Conservation (phyloP, 2,888 invertebrate species). For the Pseudococcus jackbeardsleyi region DNA sequence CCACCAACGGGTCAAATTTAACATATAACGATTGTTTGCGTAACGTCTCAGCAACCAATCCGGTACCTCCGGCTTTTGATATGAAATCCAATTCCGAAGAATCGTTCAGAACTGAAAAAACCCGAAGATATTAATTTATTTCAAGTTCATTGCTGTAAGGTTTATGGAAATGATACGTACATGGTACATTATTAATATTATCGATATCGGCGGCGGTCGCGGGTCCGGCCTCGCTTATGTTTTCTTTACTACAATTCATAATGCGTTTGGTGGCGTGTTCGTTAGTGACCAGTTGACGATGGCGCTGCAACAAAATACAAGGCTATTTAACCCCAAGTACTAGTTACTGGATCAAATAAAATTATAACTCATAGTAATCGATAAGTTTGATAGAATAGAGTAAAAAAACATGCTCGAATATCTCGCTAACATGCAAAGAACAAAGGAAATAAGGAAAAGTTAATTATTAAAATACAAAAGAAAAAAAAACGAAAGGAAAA, state of each 20-base stretch:
- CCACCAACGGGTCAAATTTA: slow-evolving; percentile 60
- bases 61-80: slow-evolving; percentile 60
- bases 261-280: not conserved
- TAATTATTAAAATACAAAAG: slow-evolving; percentile 1
- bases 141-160: not conserved
- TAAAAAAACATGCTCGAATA: not conserved
- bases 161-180: slow-evolving; percentile 41
- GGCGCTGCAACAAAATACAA: not conserved
- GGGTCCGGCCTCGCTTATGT: slow-evolving; percentile 62
- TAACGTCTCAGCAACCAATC: slow-evolving; percentile 59
- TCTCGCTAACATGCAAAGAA: not conserved
- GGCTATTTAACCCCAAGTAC: not conserved
- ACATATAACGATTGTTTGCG: slow-evolving; percentile 63
- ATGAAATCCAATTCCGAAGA: slow-evolving; percentile 59
- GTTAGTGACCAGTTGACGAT: not conserved
- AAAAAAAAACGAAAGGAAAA: not conserved
- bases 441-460: not conserved
- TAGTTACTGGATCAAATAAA: not conserved
- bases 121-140: not conserved
- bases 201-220: slow-evolving; percentile 57
- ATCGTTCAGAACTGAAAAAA: slow-evolving; percentile 56
- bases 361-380: not conserved
- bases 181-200: slow-evolving; percentile 49
- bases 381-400: not conserved
- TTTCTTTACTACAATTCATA: slow-evolving; percentile 60